Evolutionary conservation across 35 echinoderm and acorn worm species (phyloP), one percentile per base, ranked within the genome.

Genomic region (Apostichopus japonicus): DNA sequence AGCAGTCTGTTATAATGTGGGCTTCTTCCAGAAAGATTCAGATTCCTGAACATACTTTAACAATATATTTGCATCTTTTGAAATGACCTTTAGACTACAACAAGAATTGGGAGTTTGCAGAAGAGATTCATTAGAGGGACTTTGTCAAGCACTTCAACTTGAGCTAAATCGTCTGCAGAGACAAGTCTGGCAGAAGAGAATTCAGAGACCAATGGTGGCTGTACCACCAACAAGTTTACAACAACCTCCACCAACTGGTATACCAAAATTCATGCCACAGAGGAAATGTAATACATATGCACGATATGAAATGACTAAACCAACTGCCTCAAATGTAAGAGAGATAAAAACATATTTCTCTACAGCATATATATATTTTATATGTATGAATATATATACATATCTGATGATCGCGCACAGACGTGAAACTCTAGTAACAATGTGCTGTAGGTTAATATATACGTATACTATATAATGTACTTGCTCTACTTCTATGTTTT

Each of bases 81-180:
- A 6, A 75, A 21, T 51, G 16, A 53, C 57, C 24, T 51, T 4
- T 15, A 94, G 93, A 78, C 73, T 92, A 24, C 94, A 91, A 14
- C 67, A 44, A 51, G 90, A 95, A 80, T 83, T 95, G 13, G 94
- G 92, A 72, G 71, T 72, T 8, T 95, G 91, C 59, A 90, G 90
- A 79, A 84, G 90, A 17, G 94, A 95, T 61, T 77, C 80, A 14
- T 33, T 95, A 82, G 90, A 95, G 78, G 94, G 90, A 24, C 73
- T 95, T 24, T 95, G 94, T 72, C 94, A 95, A 21, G 94, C 94
- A 21, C 70, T 95, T 11, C 94, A 90, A 63, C 90, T 77, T 54
- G 94, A 95, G 79, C 70, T 95, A 54, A 91, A 95, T 57, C 83
- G 86, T 27, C 67, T 92, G 0, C 94, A 95, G 77, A 84, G 94